Percentiles rank a stretch among this genome's conserved stretches.
phyloP scores from a whole-genome alignment of 1,140 invertebrate genomes.

The Drosophila truncata region DNA sequence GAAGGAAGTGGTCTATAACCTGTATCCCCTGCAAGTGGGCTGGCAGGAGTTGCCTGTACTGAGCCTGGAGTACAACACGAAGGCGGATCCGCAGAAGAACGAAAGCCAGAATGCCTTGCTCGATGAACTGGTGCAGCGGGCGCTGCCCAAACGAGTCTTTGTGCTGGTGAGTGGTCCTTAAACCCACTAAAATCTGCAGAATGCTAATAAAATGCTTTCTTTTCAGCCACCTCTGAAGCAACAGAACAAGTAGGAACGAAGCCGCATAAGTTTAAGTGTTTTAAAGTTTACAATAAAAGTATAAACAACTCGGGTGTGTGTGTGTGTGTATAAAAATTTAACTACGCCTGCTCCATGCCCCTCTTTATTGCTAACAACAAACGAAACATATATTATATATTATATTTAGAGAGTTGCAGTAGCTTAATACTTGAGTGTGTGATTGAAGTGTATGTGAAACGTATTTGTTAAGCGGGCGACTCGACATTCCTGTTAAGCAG shows the following conservation, averaged over 20 bases:
- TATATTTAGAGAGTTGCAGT: slow-evolving; percentile 65
- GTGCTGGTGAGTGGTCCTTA: slow-evolving; percentile 70
- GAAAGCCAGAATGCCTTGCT: slow-evolving; percentile 77
- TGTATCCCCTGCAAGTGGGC: slow-evolving; percentile 83
- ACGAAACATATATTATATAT: slow-evolving; percentile 40
- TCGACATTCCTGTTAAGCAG: slow-evolving; percentile 53
- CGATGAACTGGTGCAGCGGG: slow-evolving; percentile 77
- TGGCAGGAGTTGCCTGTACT: slow-evolving; percentile 83
- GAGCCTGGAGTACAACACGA: slow-evolving; percentile 79
- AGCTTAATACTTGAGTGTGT: slow-evolving; percentile 75
- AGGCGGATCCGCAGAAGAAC: slow-evolving; percentile 78
- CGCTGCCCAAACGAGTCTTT: slow-evolving; percentile 84
- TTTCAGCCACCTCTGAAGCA: slow-evolving; percentile 76
- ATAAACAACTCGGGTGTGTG: slow-evolving; percentile 26
- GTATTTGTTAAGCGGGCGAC: slow-evolving; percentile 51
- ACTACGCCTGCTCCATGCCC: slow-evolving; percentile 43
- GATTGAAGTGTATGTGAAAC: slow-evolving; percentile 33
- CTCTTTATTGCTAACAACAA: slow-evolving; percentile 59
- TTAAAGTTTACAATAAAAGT: slow-evolving; percentile 62
- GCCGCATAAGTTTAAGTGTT: slow-evolving; percentile 61
- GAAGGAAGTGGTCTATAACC: slow-evolving; percentile 81
- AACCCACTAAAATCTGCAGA: neutral
- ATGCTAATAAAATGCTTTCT: neutral
- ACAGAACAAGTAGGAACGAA: slow-evolving; percentile 66
- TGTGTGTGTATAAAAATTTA: slow-evolving; percentile 56